phyloP scores from a whole-genome alignment of 1,140 invertebrate genomes.

The Philotrypesis tridentata region DNA sequence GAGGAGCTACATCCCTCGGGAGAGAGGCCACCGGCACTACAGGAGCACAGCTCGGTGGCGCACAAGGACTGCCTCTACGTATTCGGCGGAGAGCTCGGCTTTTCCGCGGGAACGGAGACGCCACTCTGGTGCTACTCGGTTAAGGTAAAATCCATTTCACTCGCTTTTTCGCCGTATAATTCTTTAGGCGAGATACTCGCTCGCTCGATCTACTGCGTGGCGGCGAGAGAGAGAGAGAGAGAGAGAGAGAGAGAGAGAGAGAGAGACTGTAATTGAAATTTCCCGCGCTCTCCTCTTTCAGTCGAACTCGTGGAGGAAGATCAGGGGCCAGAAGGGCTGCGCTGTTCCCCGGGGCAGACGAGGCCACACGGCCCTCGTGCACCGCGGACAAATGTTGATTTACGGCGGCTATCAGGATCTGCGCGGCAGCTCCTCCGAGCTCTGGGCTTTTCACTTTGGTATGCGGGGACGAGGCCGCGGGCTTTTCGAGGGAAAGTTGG shows the following conservation, averaged over 20 bases:
- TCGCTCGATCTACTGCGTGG: too few species aligned
- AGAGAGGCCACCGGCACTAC: constrained; percentile 84
- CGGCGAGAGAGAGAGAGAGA: too few species aligned
- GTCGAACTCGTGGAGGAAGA: constrained; percentile 82
- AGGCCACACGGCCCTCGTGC: constrained; percentile 88
- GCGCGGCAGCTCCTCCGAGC: constrained; percentile 86
- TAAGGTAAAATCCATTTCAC: constrained; percentile 75
- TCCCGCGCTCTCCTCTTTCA: constrained; percentile 55
- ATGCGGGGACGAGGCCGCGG: too few species aligned
- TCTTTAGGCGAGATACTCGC: too few species aligned
- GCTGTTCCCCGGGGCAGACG: constrained; percentile 84
- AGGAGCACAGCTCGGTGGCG: constrained; percentile 89
- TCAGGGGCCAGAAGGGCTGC: constrained; percentile 75
- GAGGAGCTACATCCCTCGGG: constrained; percentile 81
- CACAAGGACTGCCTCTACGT: constrained; percentile 86
- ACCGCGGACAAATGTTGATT: constrained; percentile 86
- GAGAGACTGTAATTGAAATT: not conserved
- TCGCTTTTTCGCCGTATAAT: not conserved
- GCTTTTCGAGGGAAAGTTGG: too few species aligned
- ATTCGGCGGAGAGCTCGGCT: constrained; percentile 91
- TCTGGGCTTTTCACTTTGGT: constrained; percentile 94
- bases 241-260: too few species aligned
- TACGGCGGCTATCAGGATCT: constrained; percentile 94
- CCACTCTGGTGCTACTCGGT: constrained; percentile 92
- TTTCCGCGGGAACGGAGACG: constrained; percentile 85